Percentiles rank a stretch among this genome's conserved stretches.
These are phyloP conservation scores for Candidula unifasciata DNA, from an alignment of 2,888 invertebrate genomes.

Conservation along the genomic window DNA sequence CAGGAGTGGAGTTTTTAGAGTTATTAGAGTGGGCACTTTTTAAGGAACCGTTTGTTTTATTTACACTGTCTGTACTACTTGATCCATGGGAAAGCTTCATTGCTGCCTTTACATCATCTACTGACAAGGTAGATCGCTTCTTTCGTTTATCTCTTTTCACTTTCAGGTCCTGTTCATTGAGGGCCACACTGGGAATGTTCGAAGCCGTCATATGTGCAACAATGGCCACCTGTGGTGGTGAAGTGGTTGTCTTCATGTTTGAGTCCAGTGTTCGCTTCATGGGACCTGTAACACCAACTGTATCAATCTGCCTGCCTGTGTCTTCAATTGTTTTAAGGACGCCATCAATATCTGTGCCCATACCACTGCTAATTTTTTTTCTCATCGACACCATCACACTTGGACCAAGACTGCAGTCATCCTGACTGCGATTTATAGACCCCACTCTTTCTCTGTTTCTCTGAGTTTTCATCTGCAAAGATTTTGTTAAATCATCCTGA, in stretches of 20 bases:
- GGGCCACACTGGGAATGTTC: constrained; percentile 22
- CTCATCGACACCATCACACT: constrained; percentile 64
- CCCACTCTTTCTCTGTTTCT: constrained; percentile 50
- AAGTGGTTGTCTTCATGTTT: constrained; percentile 6
- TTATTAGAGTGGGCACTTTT: constrained; percentile 12
- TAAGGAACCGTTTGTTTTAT: constrained; percentile 32
- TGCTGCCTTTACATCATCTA: constrained; percentile 70
- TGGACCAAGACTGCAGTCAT: constrained; percentile 45
- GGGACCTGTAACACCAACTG: constrained; percentile 56
- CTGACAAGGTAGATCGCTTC: constrained; percentile 64
- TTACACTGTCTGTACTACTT: constrained; percentile 7
- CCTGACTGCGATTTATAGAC: constrained; percentile 32
- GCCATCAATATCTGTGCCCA: constrained; percentile 69
- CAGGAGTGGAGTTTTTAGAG: constrained; percentile 18
- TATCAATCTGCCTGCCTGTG: constrained; percentile 67
- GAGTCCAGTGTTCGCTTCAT: constrained; percentile 51
- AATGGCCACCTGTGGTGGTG: constrained; percentile 43
- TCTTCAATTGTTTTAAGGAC: constrained; percentile 73
- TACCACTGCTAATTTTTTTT: constrained; percentile 60
- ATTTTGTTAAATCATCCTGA: constrained; percentile 21
- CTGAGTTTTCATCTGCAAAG: constrained; percentile 42
- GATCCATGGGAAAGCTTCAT: constrained; percentile 20
- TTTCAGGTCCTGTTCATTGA: constrained; percentile 63
- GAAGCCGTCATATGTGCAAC: constrained; percentile 44
- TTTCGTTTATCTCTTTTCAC: constrained; percentile 66